Base-by-base conservation (phyloP, 2,113 vertebrate genomes). In the Zapus hudsonius region DNA sequence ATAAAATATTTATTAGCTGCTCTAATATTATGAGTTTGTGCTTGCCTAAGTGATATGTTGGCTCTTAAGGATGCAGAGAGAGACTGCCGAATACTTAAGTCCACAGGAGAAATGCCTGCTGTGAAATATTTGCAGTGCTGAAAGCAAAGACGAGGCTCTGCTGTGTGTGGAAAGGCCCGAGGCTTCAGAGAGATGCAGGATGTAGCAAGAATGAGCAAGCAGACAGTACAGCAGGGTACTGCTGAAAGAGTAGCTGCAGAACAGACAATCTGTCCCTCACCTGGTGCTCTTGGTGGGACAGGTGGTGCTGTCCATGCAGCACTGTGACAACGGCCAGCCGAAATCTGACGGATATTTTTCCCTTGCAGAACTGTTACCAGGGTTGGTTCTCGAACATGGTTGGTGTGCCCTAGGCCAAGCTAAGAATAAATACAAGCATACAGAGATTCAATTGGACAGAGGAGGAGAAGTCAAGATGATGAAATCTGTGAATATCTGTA, bases 341-440 rank as follows among this genome's bases (percentile, higher is more conserved):
- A 98, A 87, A 99, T 98, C 82, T 99, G 98, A 33, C 98, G 98
- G 69, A 98, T 29, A 0, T 97, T 98, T 96, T 98, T 99, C 19
- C 98, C 98, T 94, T 99, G 98, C 61, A 99, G 96, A 33, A 97
- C 96, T 47, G 98, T 98, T 31, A 98, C 31, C 7, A 99, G 94
- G 1, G 98, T 98, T n/a, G 98, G 98, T 94, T 99, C 98, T 83
- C 98, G 96, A 73, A 99, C 98, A 0, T 98, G 98, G 95, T 99
- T 99, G 75, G 98, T 98, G 73, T 99, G 98, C 87, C 98, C 98
- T 70, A 99, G 96, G 17, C 98, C 98, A 84, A 99, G 98, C 98
- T 99, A 84, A 17, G 42, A 70, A 89, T 63, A 57, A 61, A 19
- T 13, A 82, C 3, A 92, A 91, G 86, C 52, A 87, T 7, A 87